Percentiles rank a stretch among this genome's conserved stretches.
phyloP scores from a whole-genome alignment of 2,113 vertebrate species.

The Malurus cyaneus region DNA sequence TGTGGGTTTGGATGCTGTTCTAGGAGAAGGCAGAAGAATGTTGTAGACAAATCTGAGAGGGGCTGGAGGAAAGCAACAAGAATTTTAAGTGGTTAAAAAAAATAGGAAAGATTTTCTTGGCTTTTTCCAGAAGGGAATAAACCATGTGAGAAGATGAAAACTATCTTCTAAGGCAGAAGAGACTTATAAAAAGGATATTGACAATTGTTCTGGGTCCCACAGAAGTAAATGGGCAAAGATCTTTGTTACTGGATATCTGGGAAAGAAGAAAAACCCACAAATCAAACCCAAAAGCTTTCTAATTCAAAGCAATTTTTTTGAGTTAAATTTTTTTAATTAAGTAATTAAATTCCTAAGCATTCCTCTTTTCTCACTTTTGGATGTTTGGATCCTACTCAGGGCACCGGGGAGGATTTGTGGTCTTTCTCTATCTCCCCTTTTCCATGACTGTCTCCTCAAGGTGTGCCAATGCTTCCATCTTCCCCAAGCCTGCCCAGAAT shows the following conservation, averaged over 20 bases:
- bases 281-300: neutral
- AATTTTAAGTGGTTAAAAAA: neutral
- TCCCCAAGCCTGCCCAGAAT: neutral
- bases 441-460: neutral
- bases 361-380: neutral
- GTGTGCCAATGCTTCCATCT: neutral
- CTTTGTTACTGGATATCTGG: neutral
- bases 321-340: neutral
- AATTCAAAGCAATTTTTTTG: neutral
- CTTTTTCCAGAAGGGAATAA: neutral
- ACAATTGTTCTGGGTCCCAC: neutral
- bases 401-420: accelerated
- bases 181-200: neutral
- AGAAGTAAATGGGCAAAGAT: neutral
- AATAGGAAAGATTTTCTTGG: neutral
- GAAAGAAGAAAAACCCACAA: neutral
- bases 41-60: neutral
- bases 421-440: neutral
- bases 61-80: neutral
- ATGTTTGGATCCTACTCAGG: neutral
- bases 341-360: neutral
- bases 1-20: neutral
- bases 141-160: neutral
- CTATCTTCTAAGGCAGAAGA: neutral
- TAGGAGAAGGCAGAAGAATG: neutral